Base-by-base conservation (phyloP, 2,797 vertebrate species). In the Acanthurus tractus region DNA sequence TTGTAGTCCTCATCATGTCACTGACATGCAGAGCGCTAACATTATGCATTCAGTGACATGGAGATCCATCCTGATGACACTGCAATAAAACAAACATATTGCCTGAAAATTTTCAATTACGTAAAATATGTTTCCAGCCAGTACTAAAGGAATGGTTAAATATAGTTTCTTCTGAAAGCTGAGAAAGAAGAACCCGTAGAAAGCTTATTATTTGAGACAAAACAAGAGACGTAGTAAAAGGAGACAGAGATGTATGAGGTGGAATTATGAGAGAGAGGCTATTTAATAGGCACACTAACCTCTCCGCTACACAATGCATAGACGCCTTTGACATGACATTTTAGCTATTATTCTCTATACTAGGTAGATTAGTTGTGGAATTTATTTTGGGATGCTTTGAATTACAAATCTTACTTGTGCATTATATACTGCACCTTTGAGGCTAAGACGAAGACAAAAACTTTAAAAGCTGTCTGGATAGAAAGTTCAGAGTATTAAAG, bases 81-180 rank as follows among this genome's bases (percentile, higher is more conserved):
- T 18, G 3, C 18, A 52, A 52, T 44, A 50, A 54, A 23, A 53
- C 6, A n/a, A 53, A 46, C 49, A 29, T 9, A 4, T 7, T 6
- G 25, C 9, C 17, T 44, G 50, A 70, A 18, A 57, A 18, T 57
- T 38, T 70, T 45, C 36, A 52, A 58, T 62, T 64, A 72, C 22
- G 50, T 11, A 25, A 7, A 54, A 38, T 6, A 42, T 68, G 58
- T 55, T 61, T 12, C 53, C 18, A 52, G 34, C 20, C 34, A 62
- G 44, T 52, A 9, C 10, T 49, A 17, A 14, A 55, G 6, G 18
- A 18, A 22, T 0, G 52, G 42, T 14, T 53, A 18, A 49, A 29
- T 8, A 48, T 7, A 1, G 25, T 14, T 61, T 61, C 2, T 6
- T 20, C 4, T 57, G 15, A 56, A 42, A 42, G 10, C 7, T n/a